Evolutionary conservation across 2,113 vertebrate species (phyloP).

Genomic region (Lepisosteus osseus): DNA sequence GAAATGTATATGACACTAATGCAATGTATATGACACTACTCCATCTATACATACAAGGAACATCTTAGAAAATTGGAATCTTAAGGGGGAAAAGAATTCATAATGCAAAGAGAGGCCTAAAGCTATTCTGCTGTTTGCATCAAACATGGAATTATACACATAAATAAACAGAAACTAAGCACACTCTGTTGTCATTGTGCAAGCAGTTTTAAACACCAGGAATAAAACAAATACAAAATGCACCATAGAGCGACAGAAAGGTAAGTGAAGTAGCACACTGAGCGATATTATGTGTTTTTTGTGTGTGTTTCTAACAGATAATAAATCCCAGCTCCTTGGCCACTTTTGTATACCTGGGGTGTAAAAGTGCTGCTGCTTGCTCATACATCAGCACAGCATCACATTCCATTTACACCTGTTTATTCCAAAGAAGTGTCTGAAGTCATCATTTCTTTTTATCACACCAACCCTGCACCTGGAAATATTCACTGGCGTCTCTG

Average conservation of each 20-base stretch:
- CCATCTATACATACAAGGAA: no score
- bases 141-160: no score
- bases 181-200: no score
- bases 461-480: conserved; percentile 18
- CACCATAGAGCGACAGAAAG: not conserved
- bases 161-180: no score
- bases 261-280: not conserved
- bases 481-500: conserved; percentile 31
- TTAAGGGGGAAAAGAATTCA: no score
- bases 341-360: conserved; percentile 48
- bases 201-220: no score
- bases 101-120: no score
- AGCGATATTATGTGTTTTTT: not conserved
- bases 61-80: no score
- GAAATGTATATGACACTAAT: no score
- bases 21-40: no score
- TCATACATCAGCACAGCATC: conserved; percentile 8
- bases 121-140: no score
- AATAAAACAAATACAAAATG: no score
- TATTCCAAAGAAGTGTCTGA: not conserved
- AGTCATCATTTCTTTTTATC: conserved; percentile 18
- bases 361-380: conserved; percentile 34
- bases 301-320: not conserved
- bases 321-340: conserved; percentile 23
- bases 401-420: not conserved